phyloP scores from a whole-genome alignment of 2,888 invertebrate genomes.

The Cryptus viduatorius region DNA sequence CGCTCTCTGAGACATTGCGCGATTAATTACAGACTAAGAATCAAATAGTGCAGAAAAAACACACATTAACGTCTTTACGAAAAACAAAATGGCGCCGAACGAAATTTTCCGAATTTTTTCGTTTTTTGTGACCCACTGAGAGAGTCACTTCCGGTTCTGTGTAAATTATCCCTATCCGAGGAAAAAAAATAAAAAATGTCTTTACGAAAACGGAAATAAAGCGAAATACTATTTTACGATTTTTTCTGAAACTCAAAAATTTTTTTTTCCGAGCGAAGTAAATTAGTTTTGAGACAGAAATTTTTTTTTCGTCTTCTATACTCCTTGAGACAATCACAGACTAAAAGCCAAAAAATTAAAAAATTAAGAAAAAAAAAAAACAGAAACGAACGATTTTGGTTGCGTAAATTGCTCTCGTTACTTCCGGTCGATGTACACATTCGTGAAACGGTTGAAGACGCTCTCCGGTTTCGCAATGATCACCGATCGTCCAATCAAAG shows the following conservation, averaged over 20 bases:
- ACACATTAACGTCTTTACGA: neutral
- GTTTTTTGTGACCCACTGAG: neutral
- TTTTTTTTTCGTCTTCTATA: too few relatives aligned
- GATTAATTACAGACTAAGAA: slow-evolving; percentile 9
- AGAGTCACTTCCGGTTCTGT: slow-evolving; percentile 52
- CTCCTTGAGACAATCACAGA: neutral
- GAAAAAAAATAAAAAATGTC: neutral
- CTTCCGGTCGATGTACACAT: slow-evolving; percentile 14
- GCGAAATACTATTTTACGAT: neutral
- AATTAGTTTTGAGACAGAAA: too few relatives aligned
- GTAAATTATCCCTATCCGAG: slow-evolving; percentile 17
- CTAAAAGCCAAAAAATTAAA: neutral
- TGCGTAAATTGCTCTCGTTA: slow-evolving; percentile 1
- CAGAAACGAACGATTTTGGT: neutral
- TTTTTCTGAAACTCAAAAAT: neutral
- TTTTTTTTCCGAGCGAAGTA: neutral
- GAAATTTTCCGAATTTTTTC: neutral
- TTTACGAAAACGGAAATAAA: neutral
- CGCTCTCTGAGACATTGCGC: neutral
- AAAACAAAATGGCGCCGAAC: neutral
- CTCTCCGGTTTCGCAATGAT: neutral
- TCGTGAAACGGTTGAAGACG: neutral
- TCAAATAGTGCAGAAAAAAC: neutral
- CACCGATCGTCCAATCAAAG: slow-evolving; percentile 23
- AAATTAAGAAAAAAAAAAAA: neutral